Percentiles rank a stretch among this genome's conserved stretches.
Conservation (phyloP, 2,888 invertebrate species). For the Pharmacophagus antenor region DNA sequence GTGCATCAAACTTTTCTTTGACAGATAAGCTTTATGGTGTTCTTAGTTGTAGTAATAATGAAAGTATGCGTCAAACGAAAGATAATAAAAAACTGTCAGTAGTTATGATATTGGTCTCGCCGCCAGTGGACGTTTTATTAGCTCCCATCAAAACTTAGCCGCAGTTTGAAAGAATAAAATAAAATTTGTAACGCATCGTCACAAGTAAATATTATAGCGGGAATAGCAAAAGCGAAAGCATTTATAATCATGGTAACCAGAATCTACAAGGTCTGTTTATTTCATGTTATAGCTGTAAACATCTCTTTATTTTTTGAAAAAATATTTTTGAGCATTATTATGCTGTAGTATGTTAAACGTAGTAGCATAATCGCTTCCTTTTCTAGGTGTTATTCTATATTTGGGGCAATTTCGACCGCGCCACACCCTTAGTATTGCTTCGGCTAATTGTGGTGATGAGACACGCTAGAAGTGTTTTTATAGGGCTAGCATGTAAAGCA, state of each 20-base stretch:
- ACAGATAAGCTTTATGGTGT: constrained; percentile 40
- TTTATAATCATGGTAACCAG: too few species aligned
- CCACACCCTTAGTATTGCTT: constrained; percentile 46
- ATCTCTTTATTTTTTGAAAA: constrained; percentile 38
- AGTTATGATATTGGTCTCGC: constrained; percentile 36
- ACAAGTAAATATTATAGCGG: not conserved
- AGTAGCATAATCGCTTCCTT: constrained; percentile 58
- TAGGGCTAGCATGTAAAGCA: constrained; percentile 2
- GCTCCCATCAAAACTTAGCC: constrained; percentile 12
- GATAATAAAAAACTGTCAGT: constrained; percentile 42
- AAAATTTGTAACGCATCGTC: not conserved
- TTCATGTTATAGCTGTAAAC: too few species aligned
- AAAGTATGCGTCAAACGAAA: constrained; percentile 31
- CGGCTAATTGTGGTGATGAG: constrained; percentile 47
- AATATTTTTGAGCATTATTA: constrained; percentile 52
- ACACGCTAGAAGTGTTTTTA: constrained; percentile 38
- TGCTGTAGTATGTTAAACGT: constrained; percentile 60
- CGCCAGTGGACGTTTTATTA: constrained; percentile 54
- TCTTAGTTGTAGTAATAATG: constrained; percentile 30
- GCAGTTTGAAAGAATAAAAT: constrained; percentile 8
- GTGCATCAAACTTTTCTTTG: constrained; percentile 35
- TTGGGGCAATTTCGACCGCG: constrained; percentile 58
- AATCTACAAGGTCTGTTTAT: too few species aligned
- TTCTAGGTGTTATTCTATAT: constrained; percentile 61
- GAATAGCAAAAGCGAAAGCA: too few species aligned